Percentiles rank a stretch among this genome's conserved stretches.
phyloP scores from a whole-genome alignment of 2,888 invertebrate species.

The Poecilobothrus nobilitatus region DNA sequence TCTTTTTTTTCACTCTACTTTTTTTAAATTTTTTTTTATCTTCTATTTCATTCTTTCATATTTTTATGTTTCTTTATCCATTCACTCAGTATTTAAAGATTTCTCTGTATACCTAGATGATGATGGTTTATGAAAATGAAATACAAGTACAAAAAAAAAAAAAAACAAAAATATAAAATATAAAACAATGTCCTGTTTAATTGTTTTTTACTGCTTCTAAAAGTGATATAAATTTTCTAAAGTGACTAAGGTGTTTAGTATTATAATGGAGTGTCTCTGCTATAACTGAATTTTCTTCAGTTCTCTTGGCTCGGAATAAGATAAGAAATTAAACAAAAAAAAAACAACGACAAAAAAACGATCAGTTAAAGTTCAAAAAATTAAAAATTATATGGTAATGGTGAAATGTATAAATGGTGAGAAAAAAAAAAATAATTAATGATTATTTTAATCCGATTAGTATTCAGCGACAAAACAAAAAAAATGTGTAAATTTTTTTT shows the following conservation, averaged over 20 bases:
- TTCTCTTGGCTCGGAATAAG: neutral
- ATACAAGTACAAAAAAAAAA: too few relatives aligned
- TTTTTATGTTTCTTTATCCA: too few relatives aligned
- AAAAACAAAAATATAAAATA: too few relatives aligned
- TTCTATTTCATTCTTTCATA: too few relatives aligned
- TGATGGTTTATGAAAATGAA: neutral
- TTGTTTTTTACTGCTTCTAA: neutral
- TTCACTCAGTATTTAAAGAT: neutral
- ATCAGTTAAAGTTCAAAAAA: constrained; percentile 5
- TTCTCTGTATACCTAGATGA: neutral
- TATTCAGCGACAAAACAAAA: neutral
- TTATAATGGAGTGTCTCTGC: neutral
- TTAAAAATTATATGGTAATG: neutral
- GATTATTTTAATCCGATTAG: neutral
- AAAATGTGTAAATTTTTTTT: neutral
- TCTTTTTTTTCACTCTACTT: too few relatives aligned
- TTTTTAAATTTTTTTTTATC: too few relatives aligned
- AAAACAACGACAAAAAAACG: too few relatives aligned
- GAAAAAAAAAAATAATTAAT: neutral
- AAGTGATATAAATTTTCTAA: neutral
- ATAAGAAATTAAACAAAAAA: neutral
- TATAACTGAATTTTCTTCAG: neutral
- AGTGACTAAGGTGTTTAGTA: neutral
- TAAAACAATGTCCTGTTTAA: neutral
- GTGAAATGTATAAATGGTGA: too few relatives aligned